These are phyloP conservation scores for Muricea muricata DNA, from an alignment of 92 coral and sea anemone species.

Conservation along the genomic window DNA sequence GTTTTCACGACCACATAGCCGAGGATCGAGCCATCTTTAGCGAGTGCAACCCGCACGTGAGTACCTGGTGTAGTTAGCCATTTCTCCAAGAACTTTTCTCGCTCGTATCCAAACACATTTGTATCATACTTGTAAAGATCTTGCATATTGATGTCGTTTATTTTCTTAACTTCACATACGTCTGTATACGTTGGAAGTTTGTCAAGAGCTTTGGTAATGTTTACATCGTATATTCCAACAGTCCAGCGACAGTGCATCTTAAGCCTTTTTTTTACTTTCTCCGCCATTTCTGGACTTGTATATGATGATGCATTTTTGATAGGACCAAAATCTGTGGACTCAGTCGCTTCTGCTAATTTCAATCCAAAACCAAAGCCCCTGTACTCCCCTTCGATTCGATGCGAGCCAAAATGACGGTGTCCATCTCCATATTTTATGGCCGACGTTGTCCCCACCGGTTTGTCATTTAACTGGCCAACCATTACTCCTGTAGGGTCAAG, in stretches of 20 bases:
- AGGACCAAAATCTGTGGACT: background rate
- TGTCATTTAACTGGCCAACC: conserved; percentile 56
- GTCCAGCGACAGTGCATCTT: background rate
- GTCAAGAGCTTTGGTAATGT: conserved; percentile 10
- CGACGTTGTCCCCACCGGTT: conserved; percentile 15
- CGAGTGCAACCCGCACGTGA: conserved; percentile 50
- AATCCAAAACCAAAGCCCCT: background rate
- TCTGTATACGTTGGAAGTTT: background rate
- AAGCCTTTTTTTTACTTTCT: background rate
- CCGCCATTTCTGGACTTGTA: background rate
- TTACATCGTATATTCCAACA: background rate
- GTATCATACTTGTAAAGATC: conserved; percentile 48
- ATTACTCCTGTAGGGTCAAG: conserved; percentile 33
- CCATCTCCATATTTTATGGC: conserved; percentile 39
- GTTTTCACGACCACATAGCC: conserved; percentile 41
- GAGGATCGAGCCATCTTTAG: conserved; percentile 40
- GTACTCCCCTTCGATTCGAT: conserved; percentile 17
- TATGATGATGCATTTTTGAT: background rate
- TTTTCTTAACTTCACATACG: background rate
- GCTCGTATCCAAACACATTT: conserved; percentile 55
- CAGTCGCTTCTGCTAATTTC: background rate
- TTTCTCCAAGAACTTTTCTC: conserved; percentile 44
- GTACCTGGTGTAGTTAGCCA: conserved; percentile 41
- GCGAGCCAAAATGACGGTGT: conserved; percentile 9
- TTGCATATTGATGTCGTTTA: conserved; percentile 32